Evolutionary conservation across 2,888 invertebrate genomes (phyloP), one percentile per base, ranked within the genome.

Genomic region (Melikaiella ostensackeni): DNA sequence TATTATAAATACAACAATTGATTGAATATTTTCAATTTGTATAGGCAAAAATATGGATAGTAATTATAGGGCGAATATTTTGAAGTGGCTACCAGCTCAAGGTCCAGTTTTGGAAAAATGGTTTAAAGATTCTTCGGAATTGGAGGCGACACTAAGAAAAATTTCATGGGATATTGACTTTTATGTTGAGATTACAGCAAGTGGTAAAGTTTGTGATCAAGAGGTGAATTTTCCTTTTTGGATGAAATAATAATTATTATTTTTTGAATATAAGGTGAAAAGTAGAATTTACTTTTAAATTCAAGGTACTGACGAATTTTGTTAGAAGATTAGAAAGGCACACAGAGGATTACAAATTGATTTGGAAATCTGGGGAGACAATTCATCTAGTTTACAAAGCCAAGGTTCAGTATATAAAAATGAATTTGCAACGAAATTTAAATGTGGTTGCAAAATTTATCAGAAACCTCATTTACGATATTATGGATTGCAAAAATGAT

Each of bases 1-100:
- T 27, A 59, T 27, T 57, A 24, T 11, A 27, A 24, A 57, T 27
- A n/a, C n/a, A n/a, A n/a, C n/a, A n/a, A n/a, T n/a, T n/a, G n/a
- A n/a, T n/a, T n/a, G n/a, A 59, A 27, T 27, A 59, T 59, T 16
- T 59, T 16, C 2, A 27, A 27, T 27, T 59, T 27, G 0, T 46
- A 30, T 30, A 70, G 30, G n/a, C n/a, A 21, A 27, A 79, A 75
- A 77, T 74, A 86, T 86, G 86, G 85, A 84, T 42, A 86, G 77
- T 79, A 89, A 89, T 88, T 90, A 89, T 81, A 88, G 89, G 79
- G 83, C 85, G 27, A 90, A 89, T 74, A 85, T 89, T 77, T 79
- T 84, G 61, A 90, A 90, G 83, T 90, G 90, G 90, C 76, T 90
- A 64, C 88, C 89, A 9, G 80, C 81, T 66, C 82, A 84, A 16